Evolutionary conservation across 2,888 invertebrate species (phyloP), one percentile per base, ranked within the genome.

Genomic region (Macaria notata): DNA sequence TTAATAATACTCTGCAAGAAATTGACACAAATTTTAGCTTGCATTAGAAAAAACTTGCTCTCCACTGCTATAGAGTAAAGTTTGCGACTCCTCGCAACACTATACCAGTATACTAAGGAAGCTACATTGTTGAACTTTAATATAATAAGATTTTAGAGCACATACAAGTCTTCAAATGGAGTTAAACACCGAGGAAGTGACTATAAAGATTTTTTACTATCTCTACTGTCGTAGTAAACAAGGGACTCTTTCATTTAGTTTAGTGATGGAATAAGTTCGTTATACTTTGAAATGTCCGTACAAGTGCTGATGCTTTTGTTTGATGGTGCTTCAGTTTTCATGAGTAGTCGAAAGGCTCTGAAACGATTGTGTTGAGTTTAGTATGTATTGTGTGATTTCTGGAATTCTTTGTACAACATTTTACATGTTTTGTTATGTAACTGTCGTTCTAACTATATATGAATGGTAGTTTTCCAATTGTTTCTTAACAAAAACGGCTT

Each of bases 11-110:
- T 19, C 19, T 19, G 19, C 19, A 19, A 19, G 19, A 19, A 19
- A 19, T 19, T 19, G 19, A 19, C 19, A 19, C 19, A 19, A 19
- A 19, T 19, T 19, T 19, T 19, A 19, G 19, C 19, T 19, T 2
- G 2, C 19, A 19, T 19, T 19, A 19, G 19, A 19, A 19, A 19
- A 19, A 19, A 2, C 19, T 19, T 19, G 19, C 19, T 1, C 19
- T 19, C 19, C 19, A 19, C 19, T 19, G 19, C 19, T 1, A 2
- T 62, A 66, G 47, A 53, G 57, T 54, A 56, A 59, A 64, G 62
- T 66, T 62, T 61, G 62, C 49, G 46, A 61, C 58, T 62, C 58
- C 9, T 42, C 19, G 44, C 56, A 57, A 59, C 59, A 59, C 61
- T 61, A 41, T 49, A 49, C 38, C 9, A 31, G 49, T 53, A 58